These are phyloP conservation scores for Aldrovandia affinis DNA, from an alignment of 2,797 vertebrate species.

Conservation along the genomic window DNA sequence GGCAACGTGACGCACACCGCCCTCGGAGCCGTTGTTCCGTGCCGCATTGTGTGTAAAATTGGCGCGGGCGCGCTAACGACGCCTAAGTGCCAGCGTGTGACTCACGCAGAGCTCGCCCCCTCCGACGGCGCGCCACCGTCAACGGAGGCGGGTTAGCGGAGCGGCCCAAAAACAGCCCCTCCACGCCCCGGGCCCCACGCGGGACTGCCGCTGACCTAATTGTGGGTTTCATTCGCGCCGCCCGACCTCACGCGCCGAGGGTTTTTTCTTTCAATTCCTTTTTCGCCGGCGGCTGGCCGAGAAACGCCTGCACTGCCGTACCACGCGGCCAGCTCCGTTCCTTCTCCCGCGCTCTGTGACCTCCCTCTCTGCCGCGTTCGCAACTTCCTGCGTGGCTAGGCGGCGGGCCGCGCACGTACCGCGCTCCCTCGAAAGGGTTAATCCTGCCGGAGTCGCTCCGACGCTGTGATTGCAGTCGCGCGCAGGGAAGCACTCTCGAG, in stretches of 20 bases:
- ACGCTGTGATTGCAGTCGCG: slow-evolving; percentile 9
- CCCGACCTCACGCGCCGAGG: neutral
- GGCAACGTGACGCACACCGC: slow-evolving; percentile 1
- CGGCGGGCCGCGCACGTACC: neutral
- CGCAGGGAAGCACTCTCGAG: neutral
- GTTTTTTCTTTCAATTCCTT: neutral
- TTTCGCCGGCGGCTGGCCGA: no score
- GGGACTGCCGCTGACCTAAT: neutral
- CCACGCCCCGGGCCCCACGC: neutral
- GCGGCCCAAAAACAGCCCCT: neutral
- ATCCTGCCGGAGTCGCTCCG: neutral
- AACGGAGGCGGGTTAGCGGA: neutral
- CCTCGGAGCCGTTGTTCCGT: neutral
- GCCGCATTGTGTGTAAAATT: slow-evolving; percentile 17
- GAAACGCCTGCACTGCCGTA: neutral
- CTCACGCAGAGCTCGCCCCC: neutral
- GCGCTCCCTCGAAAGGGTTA: neutral
- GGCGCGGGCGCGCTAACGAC: neutral
- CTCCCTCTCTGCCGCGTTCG: neutral
- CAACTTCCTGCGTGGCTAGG: neutral
- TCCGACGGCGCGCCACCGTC: neutral
- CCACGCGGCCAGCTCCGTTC: neutral
- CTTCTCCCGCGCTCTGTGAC: neutral
- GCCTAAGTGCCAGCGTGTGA: slow-evolving; percentile 11
- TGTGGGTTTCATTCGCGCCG: neutral